phyloP scores from a whole-genome alignment of 2,797 vertebrate species.

The Prionace glauca region DNA sequence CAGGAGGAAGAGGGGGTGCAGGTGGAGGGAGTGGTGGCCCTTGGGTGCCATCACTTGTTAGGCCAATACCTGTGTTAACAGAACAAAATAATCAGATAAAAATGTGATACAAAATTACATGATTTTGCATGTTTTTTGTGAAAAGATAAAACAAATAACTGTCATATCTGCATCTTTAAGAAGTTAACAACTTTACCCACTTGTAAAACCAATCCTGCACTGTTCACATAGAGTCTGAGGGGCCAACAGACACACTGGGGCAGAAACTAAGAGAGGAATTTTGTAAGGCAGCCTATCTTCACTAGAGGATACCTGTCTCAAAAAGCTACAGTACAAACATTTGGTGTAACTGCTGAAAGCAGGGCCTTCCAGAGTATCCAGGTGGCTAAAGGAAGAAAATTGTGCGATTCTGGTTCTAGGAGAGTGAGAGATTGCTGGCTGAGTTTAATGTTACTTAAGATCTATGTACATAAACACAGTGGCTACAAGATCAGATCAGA shows the following conservation, averaged over 20 bases:
- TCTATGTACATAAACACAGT: no score
- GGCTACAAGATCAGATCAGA: no score
- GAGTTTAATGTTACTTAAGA: no score
- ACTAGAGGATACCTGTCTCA: background rate
- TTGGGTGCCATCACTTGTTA: constrained; percentile 58
- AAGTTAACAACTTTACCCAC: background rate
- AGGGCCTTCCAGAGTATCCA: no score
- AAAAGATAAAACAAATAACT: background rate
- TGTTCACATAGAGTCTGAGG: background rate
- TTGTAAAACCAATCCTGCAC: background rate
- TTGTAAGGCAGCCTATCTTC: background rate
- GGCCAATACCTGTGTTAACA: constrained; percentile 26
- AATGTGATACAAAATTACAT: background rate
- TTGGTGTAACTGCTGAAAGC: no score
- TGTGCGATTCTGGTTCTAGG: no score
- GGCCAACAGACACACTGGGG: background rate
- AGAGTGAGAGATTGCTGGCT: no score
- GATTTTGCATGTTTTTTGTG: background rate
- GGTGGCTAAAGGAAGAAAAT: no score
- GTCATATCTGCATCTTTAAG: background rate
- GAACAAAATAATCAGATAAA: constrained; percentile 40
- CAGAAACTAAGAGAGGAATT: background rate
- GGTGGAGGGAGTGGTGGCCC: constrained; percentile 76
- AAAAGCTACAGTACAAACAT: background rate
- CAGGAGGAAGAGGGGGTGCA: constrained; percentile 73